Percentiles rank a stretch among this genome's conserved stretches.
Evolutionary conservation across 2,113 vertebrate species (phyloP).

Genomic region (Willisornis vidua): DNA sequence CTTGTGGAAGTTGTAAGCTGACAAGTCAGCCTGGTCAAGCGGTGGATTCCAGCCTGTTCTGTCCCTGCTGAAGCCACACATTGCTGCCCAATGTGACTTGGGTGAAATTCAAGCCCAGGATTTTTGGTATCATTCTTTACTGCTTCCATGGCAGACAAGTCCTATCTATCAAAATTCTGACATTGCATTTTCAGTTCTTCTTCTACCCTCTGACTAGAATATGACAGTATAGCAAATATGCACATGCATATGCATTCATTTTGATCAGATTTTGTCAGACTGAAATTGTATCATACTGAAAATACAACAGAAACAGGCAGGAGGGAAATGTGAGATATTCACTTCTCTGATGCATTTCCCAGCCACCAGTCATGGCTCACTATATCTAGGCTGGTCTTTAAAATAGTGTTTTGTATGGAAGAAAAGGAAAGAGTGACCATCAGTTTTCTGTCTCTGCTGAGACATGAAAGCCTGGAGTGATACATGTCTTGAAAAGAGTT

Average conservation of each 20-base stretch:
- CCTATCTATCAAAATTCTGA: conserved; percentile 13
- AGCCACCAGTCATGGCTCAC: neutral
- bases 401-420: neutral
- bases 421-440: neutral
- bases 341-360: neutral
- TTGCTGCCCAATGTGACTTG: conserved; percentile 19
- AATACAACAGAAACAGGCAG: neutral
- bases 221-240: neutral
- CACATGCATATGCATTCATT: neutral
- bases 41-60: neutral
- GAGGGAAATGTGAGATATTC: neutral
- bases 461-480: neutral
- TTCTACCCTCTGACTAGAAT: neutral
- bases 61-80: neutral
- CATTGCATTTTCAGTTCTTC: neutral
- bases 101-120: neutral
- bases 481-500: neutral
- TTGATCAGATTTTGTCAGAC: neutral
- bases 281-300: neutral
- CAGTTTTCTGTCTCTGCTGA: neutral
- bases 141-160: neutral
- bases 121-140: neutral
- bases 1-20: neutral
- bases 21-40: neutral
- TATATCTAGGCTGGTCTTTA: neutral